Evolutionary conservation across 2,888 invertebrate genomes (phyloP).

Genomic region (Nomada hirtipes): DNA sequence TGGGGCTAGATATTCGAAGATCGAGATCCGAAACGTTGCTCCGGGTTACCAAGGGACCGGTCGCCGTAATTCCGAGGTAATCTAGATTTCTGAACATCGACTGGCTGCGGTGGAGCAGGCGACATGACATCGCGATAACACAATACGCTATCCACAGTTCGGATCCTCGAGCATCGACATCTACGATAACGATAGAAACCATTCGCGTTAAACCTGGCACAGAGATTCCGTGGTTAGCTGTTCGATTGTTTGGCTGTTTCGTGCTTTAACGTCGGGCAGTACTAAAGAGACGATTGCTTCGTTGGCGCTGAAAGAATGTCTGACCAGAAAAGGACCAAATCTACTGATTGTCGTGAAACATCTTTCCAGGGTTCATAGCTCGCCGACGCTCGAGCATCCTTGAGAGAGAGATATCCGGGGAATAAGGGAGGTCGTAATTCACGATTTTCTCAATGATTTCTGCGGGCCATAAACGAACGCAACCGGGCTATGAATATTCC

Average conservation of each 20-base stretch:
- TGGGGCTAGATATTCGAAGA: slow-evolving; percentile 4
- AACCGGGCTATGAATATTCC: slow-evolving; percentile 75
- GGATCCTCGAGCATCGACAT: slow-evolving; percentile 22
- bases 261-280: neutral
- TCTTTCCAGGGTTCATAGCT: too few species aligned
- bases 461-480: slow-evolving; percentile 67
- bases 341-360: neutral
- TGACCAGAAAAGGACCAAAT: neutral
- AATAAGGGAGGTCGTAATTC: slow-evolving; percentile 60
- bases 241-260: slow-evolving; percentile 4
- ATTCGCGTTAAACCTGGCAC: neutral
- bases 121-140: slow-evolving; percentile 23
- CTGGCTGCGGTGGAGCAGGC: slow-evolving; percentile 10
- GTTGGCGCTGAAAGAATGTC: neutral
- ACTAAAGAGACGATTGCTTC: neutral
- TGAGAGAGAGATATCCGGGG: neutral
- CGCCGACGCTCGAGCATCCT: neutral
- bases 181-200: slow-evolving; percentile 14
- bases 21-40: slow-evolving; percentile 13
- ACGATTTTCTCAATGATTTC: slow-evolving; percentile 72
- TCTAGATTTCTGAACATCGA: slow-evolving; percentile 45
- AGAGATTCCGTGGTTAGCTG: slow-evolving; percentile 5
- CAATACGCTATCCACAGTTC: slow-evolving; percentile 13
- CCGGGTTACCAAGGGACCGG: slow-evolving; percentile 6
- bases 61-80: slow-evolving; percentile 24